phyloP scores from a whole-genome alignment of 2,113 vertebrate genomes.

The Bombycilla garrulus region DNA sequence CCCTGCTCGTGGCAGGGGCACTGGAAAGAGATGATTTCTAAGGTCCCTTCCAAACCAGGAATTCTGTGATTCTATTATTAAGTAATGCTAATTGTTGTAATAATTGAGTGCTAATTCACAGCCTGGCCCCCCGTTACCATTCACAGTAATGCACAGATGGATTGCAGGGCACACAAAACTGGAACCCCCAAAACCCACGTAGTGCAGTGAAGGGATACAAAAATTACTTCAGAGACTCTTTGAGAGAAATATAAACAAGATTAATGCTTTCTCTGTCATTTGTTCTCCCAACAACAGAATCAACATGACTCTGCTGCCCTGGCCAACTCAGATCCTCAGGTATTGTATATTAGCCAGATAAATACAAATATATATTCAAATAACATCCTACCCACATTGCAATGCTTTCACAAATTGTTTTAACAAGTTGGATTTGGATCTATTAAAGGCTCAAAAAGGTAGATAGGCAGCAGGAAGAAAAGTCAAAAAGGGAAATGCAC shows the following conservation, averaged over 20 bases:
- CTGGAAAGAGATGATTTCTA: neutral
- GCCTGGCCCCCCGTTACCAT: neutral
- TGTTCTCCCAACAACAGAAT: neutral
- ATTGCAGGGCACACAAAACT: neutral
- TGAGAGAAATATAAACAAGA: neutral
- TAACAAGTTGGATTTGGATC: neutral
- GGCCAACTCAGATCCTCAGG: neutral
- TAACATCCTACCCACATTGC: neutral
- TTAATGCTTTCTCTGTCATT: neutral
- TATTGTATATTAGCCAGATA: neutral
- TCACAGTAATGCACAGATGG: neutral
- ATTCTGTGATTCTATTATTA: neutral
- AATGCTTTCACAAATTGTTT: neutral
- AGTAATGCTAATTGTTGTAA: neutral
- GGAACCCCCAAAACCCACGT: neutral
- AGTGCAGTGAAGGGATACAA: neutral
- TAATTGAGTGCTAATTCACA: neutral
- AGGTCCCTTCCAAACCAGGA: neutral
- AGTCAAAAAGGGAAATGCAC: neutral
- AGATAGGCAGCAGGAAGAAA: neutral
- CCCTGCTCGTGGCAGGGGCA: neutral
- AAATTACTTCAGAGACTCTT: neutral
- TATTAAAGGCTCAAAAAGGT: neutral
- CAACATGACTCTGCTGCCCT: neutral
- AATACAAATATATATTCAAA: neutral